A percentile compares a stretch with the other conserved stretches of the same genome.
These are phyloP conservation scores for Microcebus lehilahytsara DNA, from an alignment of 2,113 vertebrate genomes.

Conservation along the genomic window DNA sequence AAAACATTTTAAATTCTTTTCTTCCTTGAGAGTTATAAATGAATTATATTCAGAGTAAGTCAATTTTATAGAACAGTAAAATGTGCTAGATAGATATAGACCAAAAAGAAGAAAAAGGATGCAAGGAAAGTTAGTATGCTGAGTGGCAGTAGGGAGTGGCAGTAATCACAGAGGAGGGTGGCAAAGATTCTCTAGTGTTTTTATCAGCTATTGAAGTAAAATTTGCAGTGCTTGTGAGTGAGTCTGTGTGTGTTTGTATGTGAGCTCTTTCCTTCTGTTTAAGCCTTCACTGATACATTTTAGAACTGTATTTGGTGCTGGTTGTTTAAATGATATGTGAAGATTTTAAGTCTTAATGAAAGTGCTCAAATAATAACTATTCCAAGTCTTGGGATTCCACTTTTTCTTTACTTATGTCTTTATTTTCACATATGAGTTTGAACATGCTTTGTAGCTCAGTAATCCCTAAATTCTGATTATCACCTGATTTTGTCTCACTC, in stretches of 20 bases:
- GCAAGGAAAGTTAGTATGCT: neutral
- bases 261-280: neutral
- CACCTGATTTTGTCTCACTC: neutral
- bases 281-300: neutral
- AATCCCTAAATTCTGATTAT: neutral
- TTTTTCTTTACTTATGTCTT: neutral
- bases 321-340: neutral
- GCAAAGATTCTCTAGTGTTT: neutral
- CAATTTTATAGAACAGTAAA: neutral
- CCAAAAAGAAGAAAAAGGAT: fast-evolving
- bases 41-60: neutral
- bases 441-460: no score
- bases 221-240: neutral
- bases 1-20: neutral
- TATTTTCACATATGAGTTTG: neutral
- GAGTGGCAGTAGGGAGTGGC: fast-evolving
- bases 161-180: neutral
- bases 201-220: neutral
- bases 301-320: neutral
- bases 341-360: no score
- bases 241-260: neutral
- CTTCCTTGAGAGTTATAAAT: neutral
- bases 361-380: neutral
- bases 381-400: neutral
- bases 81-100: neutral